Conservation (phyloP, 2,113 vertebrate genomes). For the Chloropsis hardwickii region DNA sequence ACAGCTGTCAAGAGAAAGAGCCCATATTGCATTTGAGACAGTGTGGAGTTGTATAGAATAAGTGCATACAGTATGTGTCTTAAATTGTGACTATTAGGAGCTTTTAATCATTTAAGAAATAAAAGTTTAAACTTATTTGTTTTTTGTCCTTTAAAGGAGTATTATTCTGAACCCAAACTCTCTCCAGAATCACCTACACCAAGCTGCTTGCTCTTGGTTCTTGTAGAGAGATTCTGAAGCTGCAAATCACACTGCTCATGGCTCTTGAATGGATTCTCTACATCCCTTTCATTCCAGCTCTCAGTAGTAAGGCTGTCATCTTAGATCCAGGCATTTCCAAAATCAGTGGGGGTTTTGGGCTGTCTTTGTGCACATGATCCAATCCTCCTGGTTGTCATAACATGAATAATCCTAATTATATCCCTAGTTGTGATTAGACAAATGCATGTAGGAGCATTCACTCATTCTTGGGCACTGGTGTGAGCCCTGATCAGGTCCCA, state of each 20-base stretch:
- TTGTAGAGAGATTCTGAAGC: constrained; percentile 77
- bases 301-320: neutral
- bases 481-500: neutral
- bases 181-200: constrained; percentile 79
- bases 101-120: constrained; percentile 10
- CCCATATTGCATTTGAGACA: neutral
- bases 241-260: constrained; percentile 67
- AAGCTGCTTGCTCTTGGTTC: constrained; percentile 72
- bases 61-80: neutral
- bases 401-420: neutral
- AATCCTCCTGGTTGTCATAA: neutral
- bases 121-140: neutral
- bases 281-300: neutral
- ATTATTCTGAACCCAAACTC: constrained; percentile 74
- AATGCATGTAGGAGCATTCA: neutral
- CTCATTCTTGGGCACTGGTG: neutral
- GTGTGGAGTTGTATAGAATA: neutral
- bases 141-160: constrained; percentile 68
- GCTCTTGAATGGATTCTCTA: neutral
- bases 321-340: neutral
- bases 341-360: neutral
- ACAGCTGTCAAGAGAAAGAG: neutral
- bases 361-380: neutral
- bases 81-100: neutral
- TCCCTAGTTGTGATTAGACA: neutral